Conservation (phyloP, 2,888 invertebrate species). For the Dysmachus trigonus region DNA sequence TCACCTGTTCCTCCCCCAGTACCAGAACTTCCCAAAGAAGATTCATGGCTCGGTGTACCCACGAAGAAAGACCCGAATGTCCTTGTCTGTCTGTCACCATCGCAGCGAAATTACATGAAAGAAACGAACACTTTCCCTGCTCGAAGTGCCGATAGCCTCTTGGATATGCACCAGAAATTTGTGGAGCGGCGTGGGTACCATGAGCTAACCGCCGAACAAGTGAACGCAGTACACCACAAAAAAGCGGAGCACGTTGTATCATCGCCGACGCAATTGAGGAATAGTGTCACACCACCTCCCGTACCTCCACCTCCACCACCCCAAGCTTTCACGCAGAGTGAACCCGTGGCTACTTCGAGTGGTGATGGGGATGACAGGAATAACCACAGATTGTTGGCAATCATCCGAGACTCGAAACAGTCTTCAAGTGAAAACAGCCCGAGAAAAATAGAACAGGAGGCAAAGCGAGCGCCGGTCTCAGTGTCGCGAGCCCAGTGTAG, state of each 20-base stretch:
- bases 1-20: constrained; percentile 61
- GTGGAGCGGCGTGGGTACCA: constrained; percentile 72
- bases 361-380: constrained; percentile 60
- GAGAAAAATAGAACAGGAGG: constrained; percentile 49
- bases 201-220: constrained; percentile 62
- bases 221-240: constrained; percentile 56
- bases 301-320: constrained; percentile 57
- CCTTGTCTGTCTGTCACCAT: constrained; percentile 77
- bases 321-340: constrained; percentile 41
- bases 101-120: constrained; percentile 72
- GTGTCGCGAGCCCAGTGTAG: constrained; percentile 57
- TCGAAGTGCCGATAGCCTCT: constrained; percentile 69
- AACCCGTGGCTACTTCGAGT: constrained; percentile 45
- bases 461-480: constrained; percentile 42
- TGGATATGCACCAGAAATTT: constrained; percentile 77
- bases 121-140: constrained; percentile 63
- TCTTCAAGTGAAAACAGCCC: constrained; percentile 49
- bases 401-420: constrained; percentile 69
- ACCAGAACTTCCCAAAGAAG: constrained; percentile 58
- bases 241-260: constrained; percentile 54
- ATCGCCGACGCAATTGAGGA: constrained; percentile 52
- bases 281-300: constrained; percentile 55
- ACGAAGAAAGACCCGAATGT: constrained; percentile 70
- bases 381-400: constrained; percentile 71
- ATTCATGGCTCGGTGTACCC: constrained; percentile 71